Evolutionary conservation across 64 coral and sea anemone species (phyloP), one percentile per base, ranked within the genome.

Genomic region (Porites lutea): DNA sequence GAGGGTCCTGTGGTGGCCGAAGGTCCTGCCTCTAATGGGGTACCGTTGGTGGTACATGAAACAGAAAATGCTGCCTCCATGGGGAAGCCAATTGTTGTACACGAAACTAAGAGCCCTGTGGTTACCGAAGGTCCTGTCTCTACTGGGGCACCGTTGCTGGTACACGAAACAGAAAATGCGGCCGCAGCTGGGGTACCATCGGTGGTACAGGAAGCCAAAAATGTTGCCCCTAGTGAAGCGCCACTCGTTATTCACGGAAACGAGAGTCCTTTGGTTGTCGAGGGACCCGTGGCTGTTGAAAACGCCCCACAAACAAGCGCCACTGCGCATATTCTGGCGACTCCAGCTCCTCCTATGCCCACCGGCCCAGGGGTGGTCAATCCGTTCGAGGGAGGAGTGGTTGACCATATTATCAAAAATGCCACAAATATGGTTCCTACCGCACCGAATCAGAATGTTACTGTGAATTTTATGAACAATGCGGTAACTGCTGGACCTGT

Each of bases 361-460:
- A 84, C 43, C 21, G 81, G 81, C 48, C 61, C 81, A 21, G 81
- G 63, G 13, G 81, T 84, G 10, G 81, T 84, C 15, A 84, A 84
- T 84, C 81, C 81, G 5, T 84, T 84, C 64, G 81, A 67, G 81
- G 81, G 81, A 84, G 81, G 81, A 8, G 16, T 84, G 11, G 81
- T 84, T 18, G 81, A 84, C 13, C 8, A 68, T 16, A 84, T 84
- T 52, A 84, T 84, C 6, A 67, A 47, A 48, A 84, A 84, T 46
- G 62, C 81, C 18, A 84, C 81, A 37, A 37, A 37, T 11, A 45
- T 65, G 13, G 63, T 44, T 22, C 81, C 81, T 12, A 18, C 11
- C 46, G 18, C 63, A 9, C 81, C 63, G 48, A 46, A 84, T 68
- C 81, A 84, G 63, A 84, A 84, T 68, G 52, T 84, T 45, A 84